Evolutionary conservation across 2,888 invertebrate genomes (phyloP).

Genomic region (Pediacus dermestoides): DNA sequence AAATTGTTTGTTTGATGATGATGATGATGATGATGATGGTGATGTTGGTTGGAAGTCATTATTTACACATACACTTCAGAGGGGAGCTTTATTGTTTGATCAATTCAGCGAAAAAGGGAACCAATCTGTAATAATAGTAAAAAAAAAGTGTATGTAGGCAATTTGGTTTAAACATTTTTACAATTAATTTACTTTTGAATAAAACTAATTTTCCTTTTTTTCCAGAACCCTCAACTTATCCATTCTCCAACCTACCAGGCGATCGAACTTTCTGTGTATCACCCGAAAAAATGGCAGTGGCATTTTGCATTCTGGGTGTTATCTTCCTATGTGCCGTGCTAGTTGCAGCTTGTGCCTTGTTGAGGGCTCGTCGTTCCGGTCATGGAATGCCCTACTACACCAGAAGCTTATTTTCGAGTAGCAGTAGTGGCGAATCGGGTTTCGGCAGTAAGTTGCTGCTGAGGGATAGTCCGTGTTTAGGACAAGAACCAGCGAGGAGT

Average conservation of each 20-base stretch:
- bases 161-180: not conserved
- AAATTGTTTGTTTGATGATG: too few relatives aligned
- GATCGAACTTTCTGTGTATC: conserved; percentile 69
- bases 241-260: conserved; percentile 50
- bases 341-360: conserved; percentile 64
- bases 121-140: too few relatives aligned
- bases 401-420: conserved; percentile 61
- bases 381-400: conserved; percentile 55
- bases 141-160: not conserved
- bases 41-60: too few relatives aligned
- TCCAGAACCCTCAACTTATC: conserved; percentile 25
- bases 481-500: conserved; percentile 47
- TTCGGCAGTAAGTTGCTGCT: conserved; percentile 59
- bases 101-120: too few relatives aligned
- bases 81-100: not conserved
- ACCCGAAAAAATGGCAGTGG: conserved; percentile 71
- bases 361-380: conserved; percentile 58
- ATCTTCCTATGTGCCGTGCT: conserved; percentile 70
- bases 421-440: conserved; percentile 58
- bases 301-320: conserved; percentile 68
- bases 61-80: not conserved
- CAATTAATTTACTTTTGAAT: not conserved
- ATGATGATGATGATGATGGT: too few relatives aligned
- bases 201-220: conserved; percentile 1
- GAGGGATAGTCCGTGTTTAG: conserved; percentile 60